Base-by-base conservation (phyloP, 2,888 invertebrate species). In the Microctonus hyperodae region DNA sequence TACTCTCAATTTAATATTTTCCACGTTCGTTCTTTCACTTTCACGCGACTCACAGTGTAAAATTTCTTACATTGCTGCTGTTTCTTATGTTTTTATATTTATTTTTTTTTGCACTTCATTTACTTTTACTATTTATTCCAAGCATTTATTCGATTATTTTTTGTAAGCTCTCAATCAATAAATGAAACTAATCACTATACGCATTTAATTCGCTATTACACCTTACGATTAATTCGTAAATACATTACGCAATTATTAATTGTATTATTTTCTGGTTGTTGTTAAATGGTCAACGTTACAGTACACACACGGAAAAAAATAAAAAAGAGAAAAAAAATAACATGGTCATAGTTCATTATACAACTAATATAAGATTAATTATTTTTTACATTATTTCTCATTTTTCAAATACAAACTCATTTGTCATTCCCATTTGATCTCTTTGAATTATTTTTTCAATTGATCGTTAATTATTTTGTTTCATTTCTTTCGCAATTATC, bases 281-380 rank as follows among this genome's bases (percentile, higher is more conserved):
- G 56, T 50, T 64, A 11, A 48, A 69, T 69, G 63, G 67, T 71
- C 67, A 72, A 69, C 65, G 53, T 64, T 68, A 66, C 69, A 68
- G 68, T 70, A 69, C 71, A 70, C 72, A 71, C 72, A 70, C 69
- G 69, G 70, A 70, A 66, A 68, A 60, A 65, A 57, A 68, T 67
- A 44, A n/a, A 37, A 44, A n/a, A 44, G 7, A 57, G 67, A 68
- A 44, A n/a, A 37, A 44, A n/a, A 44, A 7, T 16, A 20, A 60
- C 57, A 28, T 28, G 16, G 13, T 25, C 7, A 60, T 33, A 25
- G 40, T 57, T 67, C 65, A 63, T 68, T 66, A 64, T 69, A 69
- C 67, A 63, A 59, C 69, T 67, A 65, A 65, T 51, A 68, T 56
- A 44, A 16, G 44, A 44, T 44, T 44, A 50, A 55, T 65, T 35